Percentiles rank a stretch among this genome's conserved stretches.
phyloP scores from a whole-genome alignment of 1,140 invertebrate species.

The Parapsyche elsis region DNA sequence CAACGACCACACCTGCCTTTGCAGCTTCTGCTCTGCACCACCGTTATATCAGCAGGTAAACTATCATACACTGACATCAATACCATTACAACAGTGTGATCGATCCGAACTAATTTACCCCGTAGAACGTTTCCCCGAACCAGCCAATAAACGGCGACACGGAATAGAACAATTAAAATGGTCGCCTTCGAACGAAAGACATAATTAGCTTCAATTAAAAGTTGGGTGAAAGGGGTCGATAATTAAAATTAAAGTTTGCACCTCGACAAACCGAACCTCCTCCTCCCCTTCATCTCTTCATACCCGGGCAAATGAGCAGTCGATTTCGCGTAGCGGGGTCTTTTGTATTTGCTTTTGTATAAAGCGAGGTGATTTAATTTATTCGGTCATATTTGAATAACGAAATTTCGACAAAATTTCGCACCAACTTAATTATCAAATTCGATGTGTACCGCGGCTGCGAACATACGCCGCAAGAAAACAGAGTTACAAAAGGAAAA shows the following conservation, averaged over 20 bases:
- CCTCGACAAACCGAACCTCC: too few relatives aligned
- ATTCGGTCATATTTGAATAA: conserved; percentile 40
- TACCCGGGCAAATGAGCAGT: conserved; percentile 14
- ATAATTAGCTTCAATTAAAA: conserved; percentile 25
- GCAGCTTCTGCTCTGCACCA: conserved; percentile 50
- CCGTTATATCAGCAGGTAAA: conserved; percentile 53
- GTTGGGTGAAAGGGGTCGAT: neutral
- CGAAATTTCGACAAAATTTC: conserved; percentile 18
- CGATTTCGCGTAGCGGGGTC: neutral
- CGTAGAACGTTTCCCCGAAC: neutral
- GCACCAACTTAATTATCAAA: conserved; percentile 9
- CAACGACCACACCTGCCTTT: conserved; percentile 48
- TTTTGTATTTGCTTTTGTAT: conserved; percentile 18
- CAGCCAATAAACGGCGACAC: neutral
- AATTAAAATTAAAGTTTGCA: conserved; percentile 27
- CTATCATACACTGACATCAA: neutral
- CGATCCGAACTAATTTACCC: too few relatives aligned
- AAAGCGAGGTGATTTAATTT: conserved; percentile 38
- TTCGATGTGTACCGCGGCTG: neutral
- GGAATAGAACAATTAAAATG: neutral
- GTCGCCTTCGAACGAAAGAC: neutral
- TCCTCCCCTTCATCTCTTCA: neutral
- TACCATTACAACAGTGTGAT: neutral
- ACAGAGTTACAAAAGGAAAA: too few relatives aligned
- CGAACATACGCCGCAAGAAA: too few relatives aligned